phyloP scores from a whole-genome alignment of 2,888 invertebrate genomes.

The Seira sanloemensis region DNA sequence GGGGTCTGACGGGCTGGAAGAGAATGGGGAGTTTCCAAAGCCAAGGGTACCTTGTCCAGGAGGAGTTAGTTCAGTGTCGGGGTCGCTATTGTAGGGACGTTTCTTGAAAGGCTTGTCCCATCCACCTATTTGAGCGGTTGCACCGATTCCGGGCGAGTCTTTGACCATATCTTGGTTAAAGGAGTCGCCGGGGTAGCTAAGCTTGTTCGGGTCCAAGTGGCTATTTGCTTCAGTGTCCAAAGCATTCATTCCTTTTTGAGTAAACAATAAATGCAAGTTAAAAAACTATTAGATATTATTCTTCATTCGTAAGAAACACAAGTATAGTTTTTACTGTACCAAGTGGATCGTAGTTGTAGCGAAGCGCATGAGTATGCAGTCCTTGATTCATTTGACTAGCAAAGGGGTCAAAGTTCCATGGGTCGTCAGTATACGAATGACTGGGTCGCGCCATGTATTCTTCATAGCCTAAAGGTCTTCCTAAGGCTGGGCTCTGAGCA shows the following conservation, averaged over 20 bases:
- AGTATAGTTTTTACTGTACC: conserved; percentile 46
- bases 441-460: conserved; percentile 72
- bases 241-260: conserved; percentile 69
- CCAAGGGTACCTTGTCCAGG: conserved; percentile 26
- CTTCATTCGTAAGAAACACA: too few relatives aligned
- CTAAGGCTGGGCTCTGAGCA: conserved; percentile 69
- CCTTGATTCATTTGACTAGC: conserved; percentile 68
- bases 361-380: conserved; percentile 61
- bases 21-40: conserved; percentile 16
- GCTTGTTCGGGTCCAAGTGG: conserved; percentile 71
- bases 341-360: conserved; percentile 73
- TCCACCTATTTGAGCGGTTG: conserved; percentile 54
- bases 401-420: conserved; percentile 73
- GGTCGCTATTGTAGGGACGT: conserved; percentile 42
- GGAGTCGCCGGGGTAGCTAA: conserved; percentile 71
- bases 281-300: background rate
- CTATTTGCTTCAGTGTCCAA: conserved; percentile 69
- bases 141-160: conserved; percentile 46
- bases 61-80: conserved; percentile 36
- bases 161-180: conserved; percentile 62
- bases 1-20: conserved; percentile 39
- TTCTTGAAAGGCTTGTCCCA: conserved; percentile 59
- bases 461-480: conserved; percentile 70
- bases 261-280: background rate
- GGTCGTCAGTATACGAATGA: conserved; percentile 72